These are phyloP conservation scores for Macrophya annulata DNA, from an alignment of 2,888 invertebrate genomes.

Conservation along the genomic window DNA sequence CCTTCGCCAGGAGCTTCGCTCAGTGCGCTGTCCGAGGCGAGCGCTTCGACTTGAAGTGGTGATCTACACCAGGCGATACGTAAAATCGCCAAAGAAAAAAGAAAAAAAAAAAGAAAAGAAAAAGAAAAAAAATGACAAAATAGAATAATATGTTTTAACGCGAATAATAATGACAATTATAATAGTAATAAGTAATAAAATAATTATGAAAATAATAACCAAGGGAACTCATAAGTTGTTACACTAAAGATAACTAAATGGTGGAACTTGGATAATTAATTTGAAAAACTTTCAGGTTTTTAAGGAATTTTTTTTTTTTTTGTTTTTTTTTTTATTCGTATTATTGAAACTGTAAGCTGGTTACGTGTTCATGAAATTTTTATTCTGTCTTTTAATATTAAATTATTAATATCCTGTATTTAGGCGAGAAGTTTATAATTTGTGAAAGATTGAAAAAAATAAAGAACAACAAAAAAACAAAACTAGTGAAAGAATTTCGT, in stretches of 20 bases:
- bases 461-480: no score
- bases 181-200: neutral
- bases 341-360: neutral
- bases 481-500: neutral
- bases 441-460: neutral
- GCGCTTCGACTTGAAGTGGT: constrained; percentile 62
- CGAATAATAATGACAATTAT: constrained; percentile 34
- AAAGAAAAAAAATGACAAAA: neutral
- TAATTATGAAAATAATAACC: constrained; percentile 6
- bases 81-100: neutral
- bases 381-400: neutral
- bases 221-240: neutral
- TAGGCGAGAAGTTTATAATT: neutral
- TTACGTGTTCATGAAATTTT: constrained; percentile 23
- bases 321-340: neutral
- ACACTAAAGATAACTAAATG: neutral
- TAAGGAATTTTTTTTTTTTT: neutral
- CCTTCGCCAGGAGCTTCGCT: constrained; percentile 57
- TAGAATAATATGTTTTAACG: constrained; percentile 18
- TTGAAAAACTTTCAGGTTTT: constrained; percentile 17
- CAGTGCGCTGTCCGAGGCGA: constrained; percentile 67
- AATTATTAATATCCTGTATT: neutral
- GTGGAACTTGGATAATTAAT: constrained; percentile 11
- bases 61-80: constrained; percentile 39
- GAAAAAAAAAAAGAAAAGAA: neutral